phyloP scores from a whole-genome alignment of 2,888 invertebrate genomes.

The Aethes cnicana region DNA sequence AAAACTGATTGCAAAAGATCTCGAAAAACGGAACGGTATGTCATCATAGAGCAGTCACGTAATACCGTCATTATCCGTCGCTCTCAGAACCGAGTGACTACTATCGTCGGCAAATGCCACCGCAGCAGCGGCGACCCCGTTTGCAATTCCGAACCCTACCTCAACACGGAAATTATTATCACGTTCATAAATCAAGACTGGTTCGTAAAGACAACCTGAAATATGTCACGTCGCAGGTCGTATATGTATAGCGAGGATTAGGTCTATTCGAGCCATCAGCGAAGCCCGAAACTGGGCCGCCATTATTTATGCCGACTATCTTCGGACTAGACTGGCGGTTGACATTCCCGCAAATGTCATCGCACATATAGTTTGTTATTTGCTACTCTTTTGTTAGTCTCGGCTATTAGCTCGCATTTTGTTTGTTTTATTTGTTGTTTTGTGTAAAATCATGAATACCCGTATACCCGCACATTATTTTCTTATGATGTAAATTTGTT shows the following conservation, averaged over 20 bases:
- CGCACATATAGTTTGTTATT: conserved; percentile 23
- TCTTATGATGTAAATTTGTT: background rate
- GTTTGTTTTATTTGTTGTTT: background rate
- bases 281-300: conserved; percentile 20
- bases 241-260: conserved; percentile 34
- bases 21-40: conserved; percentile 11
- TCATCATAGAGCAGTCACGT: conserved; percentile 38
- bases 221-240: conserved; percentile 48
- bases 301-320: conserved; percentile 25
- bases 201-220: conserved; percentile 53
- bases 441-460: too few species aligned
- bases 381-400: conserved; percentile 19
- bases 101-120: conserved; percentile 49
- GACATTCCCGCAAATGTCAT: conserved; percentile 27
- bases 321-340: conserved; percentile 17
- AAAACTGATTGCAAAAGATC: conserved; percentile 15
- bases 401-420: conserved; percentile 2
- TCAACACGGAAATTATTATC: conserved; percentile 73
- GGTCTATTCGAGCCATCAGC: conserved; percentile 30
- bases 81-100: conserved; percentile 44
- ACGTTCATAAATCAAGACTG: conserved; percentile 60
- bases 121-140: conserved; percentile 48
- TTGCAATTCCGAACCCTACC: conserved; percentile 60
- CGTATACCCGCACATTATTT: too few species aligned
- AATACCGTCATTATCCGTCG: conserved; percentile 42